Evolutionary conservation across 2,797 vertebrate species (phyloP).

Genomic region (Gephyroberyx darwinii): DNA sequence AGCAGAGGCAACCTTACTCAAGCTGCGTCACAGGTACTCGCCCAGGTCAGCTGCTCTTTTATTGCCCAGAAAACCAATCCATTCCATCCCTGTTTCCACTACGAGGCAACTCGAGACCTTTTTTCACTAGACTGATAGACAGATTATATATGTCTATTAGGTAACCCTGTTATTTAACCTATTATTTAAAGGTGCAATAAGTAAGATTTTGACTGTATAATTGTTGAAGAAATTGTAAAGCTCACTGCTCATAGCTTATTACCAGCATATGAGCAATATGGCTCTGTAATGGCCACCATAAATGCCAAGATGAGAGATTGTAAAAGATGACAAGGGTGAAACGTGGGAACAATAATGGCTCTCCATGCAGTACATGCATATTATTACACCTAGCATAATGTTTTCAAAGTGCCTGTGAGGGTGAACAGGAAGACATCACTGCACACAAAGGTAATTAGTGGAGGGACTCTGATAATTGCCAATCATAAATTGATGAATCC

Average conservation of each 20-base stretch:
- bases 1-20: background rate
- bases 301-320: background rate
- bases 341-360: too few species aligned
- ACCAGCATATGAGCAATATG: background rate
- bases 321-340: background rate
- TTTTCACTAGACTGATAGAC: background rate
- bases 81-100: too few species aligned
- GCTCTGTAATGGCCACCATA: background rate
- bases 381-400: too few species aligned
- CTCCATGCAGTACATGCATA: too few species aligned
- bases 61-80: background rate
- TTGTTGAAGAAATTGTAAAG: background rate
- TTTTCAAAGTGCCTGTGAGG: too few species aligned
- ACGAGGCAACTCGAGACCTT: slow-evolving; percentile 3
- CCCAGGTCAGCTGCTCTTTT: slow-evolving; percentile 3
- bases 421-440: background rate
- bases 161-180: too few species aligned
- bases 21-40: background rate
- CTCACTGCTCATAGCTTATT: background rate
- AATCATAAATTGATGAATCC: background rate
- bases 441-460: background rate
- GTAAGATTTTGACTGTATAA: background rate
- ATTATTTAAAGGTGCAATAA: too few species aligned
- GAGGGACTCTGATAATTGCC: background rate
- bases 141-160: too few species aligned